Conservation (phyloP, 2,113 vertebrate species). For the Pipra filicauda region DNA sequence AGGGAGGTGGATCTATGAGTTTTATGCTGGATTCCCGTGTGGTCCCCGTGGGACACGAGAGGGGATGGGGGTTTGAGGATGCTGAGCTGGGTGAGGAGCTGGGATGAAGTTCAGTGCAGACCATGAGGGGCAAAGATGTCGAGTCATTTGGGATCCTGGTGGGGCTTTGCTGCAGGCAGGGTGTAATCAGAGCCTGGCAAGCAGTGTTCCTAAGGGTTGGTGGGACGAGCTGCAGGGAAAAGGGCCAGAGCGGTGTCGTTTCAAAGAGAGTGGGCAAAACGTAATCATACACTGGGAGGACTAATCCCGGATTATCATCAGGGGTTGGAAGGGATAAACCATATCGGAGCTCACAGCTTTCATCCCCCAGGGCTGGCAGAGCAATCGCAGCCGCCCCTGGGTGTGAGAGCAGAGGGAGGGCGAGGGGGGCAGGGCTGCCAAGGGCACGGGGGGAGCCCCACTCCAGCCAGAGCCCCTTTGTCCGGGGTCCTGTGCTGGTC, state of each 20-base stretch:
- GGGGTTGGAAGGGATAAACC: conserved; percentile 56
- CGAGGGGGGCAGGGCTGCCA: background rate
- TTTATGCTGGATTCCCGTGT: fast-evolving
- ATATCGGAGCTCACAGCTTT: conserved; percentile 63
- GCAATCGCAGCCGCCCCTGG: background rate
- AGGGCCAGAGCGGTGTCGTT: background rate
- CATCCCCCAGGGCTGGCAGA: conserved; percentile 43
- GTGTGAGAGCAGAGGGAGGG: fast-evolving
- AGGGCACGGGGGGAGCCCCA: background rate
- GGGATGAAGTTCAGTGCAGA: background rate
- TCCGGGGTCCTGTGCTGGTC: background rate
- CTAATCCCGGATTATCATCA: conserved; percentile 59
- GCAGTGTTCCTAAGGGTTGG: background rate
- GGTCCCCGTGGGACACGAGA: fast-evolving
- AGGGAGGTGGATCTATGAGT: background rate
- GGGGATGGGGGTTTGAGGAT: background rate
- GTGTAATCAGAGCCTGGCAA: conserved; percentile 22
- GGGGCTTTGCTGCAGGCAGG: background rate
- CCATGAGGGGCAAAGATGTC: fast-evolving
- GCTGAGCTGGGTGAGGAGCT: background rate
- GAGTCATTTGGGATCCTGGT: background rate
- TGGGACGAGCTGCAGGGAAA: background rate
- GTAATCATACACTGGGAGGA: conserved; percentile 29
- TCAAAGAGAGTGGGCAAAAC: conserved; percentile 51
- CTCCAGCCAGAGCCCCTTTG: background rate